Percentiles rank a stretch among this genome's conserved stretches.
Conservation (phyloP, 2,113 vertebrate genomes). For the Gymnogyps californianus region DNA sequence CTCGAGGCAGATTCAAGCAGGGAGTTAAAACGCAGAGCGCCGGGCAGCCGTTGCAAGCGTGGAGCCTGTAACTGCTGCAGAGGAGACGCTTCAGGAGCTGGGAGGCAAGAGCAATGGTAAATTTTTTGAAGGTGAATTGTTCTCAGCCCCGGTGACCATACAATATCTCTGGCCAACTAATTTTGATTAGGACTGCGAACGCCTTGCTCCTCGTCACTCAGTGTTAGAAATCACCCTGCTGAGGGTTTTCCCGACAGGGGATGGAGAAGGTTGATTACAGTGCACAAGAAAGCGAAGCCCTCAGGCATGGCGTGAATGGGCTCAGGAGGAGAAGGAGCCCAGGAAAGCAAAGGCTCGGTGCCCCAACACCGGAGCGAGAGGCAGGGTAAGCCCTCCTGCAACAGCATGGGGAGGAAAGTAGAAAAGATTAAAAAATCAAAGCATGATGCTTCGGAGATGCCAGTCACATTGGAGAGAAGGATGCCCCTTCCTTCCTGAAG, state of each 20-base stretch:
- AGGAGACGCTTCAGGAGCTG: neutral
- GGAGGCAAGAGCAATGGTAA: neutral
- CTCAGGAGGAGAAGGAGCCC: neutral
- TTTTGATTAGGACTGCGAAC: neutral
- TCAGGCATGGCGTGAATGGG: rapidly evolving
- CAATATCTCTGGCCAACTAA: neutral
- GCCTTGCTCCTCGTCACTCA: rapidly evolving
- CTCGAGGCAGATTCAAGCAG: neutral
- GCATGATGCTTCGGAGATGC: neutral
- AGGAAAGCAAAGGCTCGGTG: neutral
- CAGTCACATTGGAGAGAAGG: rapidly evolving
- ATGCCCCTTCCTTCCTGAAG: neutral
- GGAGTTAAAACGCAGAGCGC: neutral
- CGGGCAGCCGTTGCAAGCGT: neutral
- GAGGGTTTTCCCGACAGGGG: neutral
- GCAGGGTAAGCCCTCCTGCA: neutral
- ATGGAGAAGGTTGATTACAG: neutral
- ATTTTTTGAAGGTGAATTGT: neutral
- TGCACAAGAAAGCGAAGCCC: neutral
- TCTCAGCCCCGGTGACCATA: neutral
- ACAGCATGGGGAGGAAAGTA: rapidly evolving
- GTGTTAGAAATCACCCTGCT: neutral
- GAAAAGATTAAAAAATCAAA: neutral
- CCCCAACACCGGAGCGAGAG: rapidly evolving
- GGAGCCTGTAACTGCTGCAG: neutral